These are phyloP conservation scores for Spea bombifrons DNA, from an alignment of 2,113 vertebrate species.

Conservation along the genomic window DNA sequence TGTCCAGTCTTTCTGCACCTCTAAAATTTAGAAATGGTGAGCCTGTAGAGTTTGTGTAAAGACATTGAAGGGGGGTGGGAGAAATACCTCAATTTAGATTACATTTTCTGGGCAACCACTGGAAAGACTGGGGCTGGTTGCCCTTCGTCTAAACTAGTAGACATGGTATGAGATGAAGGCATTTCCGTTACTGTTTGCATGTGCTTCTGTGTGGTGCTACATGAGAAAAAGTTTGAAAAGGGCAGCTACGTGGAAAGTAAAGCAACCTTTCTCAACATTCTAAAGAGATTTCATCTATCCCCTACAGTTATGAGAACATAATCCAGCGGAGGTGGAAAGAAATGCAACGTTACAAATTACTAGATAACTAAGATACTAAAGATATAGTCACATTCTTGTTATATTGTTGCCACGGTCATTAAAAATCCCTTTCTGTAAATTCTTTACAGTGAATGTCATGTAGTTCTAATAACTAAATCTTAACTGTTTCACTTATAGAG, in stretches of 20 bases:
- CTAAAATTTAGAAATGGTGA: no score
- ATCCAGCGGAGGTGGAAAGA: constrained; percentile 35
- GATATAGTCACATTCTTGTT: constrained; percentile 31
- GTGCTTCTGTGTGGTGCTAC: no score
- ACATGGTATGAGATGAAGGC: no score
- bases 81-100: no score
- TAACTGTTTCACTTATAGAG: no score
- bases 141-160: no score
- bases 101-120: no score
- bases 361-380: constrained; percentile 20
- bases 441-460: background rate
- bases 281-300: constrained; percentile 20
- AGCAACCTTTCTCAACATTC: constrained; percentile 2
- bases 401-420: constrained; percentile 15
- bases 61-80: no score
- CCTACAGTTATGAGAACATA: constrained; percentile 4
- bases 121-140: no score
- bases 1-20: no score
- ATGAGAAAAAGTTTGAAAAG: background rate
- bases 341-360: constrained; percentile 38
- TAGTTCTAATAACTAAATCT: background rate
- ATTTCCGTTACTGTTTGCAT: no score
- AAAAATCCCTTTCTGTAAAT: constrained; percentile 17
- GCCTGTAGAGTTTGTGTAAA: no score
- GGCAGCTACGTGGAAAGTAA: constrained; percentile 1